phyloP scores from a whole-genome alignment of 1,140 invertebrate species.

The Protaetia brevitarsis region DNA sequence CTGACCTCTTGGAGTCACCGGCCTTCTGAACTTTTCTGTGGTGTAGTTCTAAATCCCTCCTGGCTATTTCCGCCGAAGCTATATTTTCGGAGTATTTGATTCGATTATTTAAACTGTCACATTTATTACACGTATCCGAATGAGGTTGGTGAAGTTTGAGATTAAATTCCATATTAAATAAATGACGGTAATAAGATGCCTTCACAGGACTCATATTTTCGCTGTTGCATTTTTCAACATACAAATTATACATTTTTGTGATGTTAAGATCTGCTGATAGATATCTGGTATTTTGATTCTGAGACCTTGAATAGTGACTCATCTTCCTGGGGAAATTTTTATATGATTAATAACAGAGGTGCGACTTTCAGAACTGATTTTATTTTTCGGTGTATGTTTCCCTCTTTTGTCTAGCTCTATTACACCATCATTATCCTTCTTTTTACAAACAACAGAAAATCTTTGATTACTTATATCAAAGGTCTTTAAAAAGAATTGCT shows the following conservation, averaged over 20 bases:
- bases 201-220: slow-evolving; percentile 1
- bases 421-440: slow-evolving; percentile 13
- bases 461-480: slow-evolving; percentile 23
- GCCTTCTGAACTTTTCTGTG: slow-evolving; percentile 26
- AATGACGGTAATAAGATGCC: slow-evolving; percentile 16
- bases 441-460: slow-evolving; percentile 23
- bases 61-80: not conserved
- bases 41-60: slow-evolving; percentile 18
- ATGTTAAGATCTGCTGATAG: slow-evolving; percentile 24
- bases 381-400: slow-evolving; percentile 19
- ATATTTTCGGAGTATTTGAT: slow-evolving; percentile 25
- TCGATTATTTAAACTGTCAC: no score
- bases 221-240: slow-evolving; percentile 9
- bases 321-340: slow-evolving; percentile 25
- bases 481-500: slow-evolving; percentile 23
- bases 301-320: slow-evolving; percentile 24
- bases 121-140: slow-evolving; percentile 22
- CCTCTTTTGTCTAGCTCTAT: slow-evolving; percentile 18
- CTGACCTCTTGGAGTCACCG: slow-evolving; percentile 18
- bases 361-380: slow-evolving; percentile 13
- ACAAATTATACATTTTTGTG: slow-evolving; percentile 27
- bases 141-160: slow-evolving; percentile 17
- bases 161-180: slow-evolving; percentile 23
- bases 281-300: slow-evolving; percentile 19
- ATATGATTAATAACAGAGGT: slow-evolving; percentile 20